Conservation (phyloP, 2,113 vertebrate species). For the Cyprinodon variegatus region DNA sequence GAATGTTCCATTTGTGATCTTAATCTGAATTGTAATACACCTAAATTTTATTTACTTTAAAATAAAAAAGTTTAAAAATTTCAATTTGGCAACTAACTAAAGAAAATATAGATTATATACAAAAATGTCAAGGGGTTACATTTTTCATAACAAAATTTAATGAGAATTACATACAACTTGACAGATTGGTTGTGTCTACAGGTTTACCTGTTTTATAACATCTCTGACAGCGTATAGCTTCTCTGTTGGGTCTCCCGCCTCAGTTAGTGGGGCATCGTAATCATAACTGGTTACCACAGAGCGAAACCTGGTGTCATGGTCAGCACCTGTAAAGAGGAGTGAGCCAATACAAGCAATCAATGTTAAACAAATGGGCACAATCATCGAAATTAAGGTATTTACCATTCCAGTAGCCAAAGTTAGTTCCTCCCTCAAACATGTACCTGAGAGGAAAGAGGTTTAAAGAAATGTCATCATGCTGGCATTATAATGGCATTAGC, state of each 20-base stretch:
- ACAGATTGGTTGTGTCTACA: constrained; percentile 1
- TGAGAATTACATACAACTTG: not conserved
- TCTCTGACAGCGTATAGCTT: constrained; percentile 90
- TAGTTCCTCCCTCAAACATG: constrained; percentile 98
- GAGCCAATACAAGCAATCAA: constrained; percentile 1
- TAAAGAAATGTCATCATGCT: not conserved
- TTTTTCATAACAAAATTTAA: not conserved
- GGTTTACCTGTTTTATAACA: constrained; percentile 78
- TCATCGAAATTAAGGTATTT: constrained; percentile 19
- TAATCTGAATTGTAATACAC: too few species aligned
- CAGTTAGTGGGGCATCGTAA: constrained; percentile 93
- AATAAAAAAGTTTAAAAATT: too few species aligned
- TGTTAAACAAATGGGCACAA: not conserved
- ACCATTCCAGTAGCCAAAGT: constrained; percentile 99
- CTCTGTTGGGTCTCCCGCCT: constrained; percentile 93
- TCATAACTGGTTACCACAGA: constrained; percentile 97
- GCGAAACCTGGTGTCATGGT: constrained; percentile 86
- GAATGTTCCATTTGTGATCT: too few species aligned
- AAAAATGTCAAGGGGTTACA: too few species aligned
- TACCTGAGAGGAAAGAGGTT: constrained; percentile 81
- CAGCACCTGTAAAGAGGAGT: constrained; percentile 83
- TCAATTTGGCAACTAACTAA: too few species aligned
- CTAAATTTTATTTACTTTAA: too few species aligned
- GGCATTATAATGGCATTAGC: too few species aligned
- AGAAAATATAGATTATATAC: too few species aligned